phyloP scores from a whole-genome alignment of 2,797 vertebrate species.

The Muscicapa comitata region DNA sequence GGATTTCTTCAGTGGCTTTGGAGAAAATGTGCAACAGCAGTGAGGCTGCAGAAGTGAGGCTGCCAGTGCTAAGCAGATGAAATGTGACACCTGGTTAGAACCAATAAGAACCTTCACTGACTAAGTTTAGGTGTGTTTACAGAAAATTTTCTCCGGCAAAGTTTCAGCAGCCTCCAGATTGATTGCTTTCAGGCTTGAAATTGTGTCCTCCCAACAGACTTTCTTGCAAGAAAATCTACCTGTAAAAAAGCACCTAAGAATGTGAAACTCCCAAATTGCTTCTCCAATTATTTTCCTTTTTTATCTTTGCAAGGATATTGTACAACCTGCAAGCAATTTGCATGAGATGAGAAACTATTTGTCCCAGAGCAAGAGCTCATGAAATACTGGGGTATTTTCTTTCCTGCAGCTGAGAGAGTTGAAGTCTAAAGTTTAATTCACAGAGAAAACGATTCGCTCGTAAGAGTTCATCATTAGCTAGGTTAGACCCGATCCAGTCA shows the following conservation, averaged over 20 bases:
- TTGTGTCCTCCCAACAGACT: neutral
- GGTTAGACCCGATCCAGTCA: neutral
- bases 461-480: neutral
- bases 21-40: neutral
- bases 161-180: neutral
- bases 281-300: neutral
- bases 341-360: neutral
- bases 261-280: neutral
- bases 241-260: neutral
- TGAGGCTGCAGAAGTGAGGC: neutral
- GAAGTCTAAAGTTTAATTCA: neutral
- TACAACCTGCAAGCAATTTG: neutral
- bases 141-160: neutral
- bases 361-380: neutral
- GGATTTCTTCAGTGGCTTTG: neutral
- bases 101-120: neutral
- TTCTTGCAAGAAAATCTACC: neutral
- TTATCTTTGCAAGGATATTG: neutral
- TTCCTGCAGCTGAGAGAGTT: neutral
- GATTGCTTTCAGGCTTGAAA: neutral
- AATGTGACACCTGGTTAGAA: neutral
- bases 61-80: neutral
- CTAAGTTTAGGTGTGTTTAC: neutral
- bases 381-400: neutral
- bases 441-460: fast-evolving